Evolutionary conservation across 2,888 invertebrate genomes (phyloP).

Genomic region (Troilus luridus): DNA sequence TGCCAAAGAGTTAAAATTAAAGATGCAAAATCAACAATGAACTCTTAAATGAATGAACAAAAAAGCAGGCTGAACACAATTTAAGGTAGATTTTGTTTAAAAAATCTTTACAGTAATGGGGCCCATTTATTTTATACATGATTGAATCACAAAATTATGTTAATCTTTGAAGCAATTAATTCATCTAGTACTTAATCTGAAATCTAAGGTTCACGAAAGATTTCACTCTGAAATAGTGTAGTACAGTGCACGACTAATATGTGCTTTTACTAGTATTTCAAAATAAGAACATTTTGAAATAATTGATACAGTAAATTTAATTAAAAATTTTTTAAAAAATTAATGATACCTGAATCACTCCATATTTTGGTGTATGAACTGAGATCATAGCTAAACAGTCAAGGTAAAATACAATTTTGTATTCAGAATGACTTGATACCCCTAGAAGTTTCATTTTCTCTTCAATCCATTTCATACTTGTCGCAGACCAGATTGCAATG

Average conservation of each 20-base stretch:
- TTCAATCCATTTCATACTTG: constrained; percentile 98
- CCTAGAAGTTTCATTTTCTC: constrained; percentile 96
- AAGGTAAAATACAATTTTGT: constrained; percentile 93
- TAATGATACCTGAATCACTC: constrained; percentile 84
- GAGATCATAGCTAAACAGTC: constrained; percentile 96
- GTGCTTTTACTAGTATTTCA: too few relatives aligned
- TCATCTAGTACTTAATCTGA: neutral
- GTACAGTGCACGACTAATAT: neutral
- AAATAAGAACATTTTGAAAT: too few relatives aligned
- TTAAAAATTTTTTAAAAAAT: neutral
- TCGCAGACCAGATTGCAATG: constrained; percentile 98
- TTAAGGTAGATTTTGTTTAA: too few relatives aligned
- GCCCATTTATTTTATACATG: neutral
- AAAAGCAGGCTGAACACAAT: too few relatives aligned
- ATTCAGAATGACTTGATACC: constrained; percentile 84
- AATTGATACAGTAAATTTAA: neutral
- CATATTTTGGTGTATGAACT: constrained; percentile 90
- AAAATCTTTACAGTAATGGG: neutral
- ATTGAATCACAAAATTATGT: neutral
- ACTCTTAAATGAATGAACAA: too few relatives aligned
- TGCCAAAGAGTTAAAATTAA: too few relatives aligned
- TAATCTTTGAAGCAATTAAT: neutral
- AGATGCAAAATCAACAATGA: too few relatives aligned
- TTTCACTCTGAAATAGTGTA: neutral
- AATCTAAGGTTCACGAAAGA: too few relatives aligned